These are phyloP conservation scores for Lepisosteus oculatus DNA, from an alignment of 2,113 vertebrate species.

Conservation along the genomic window DNA sequence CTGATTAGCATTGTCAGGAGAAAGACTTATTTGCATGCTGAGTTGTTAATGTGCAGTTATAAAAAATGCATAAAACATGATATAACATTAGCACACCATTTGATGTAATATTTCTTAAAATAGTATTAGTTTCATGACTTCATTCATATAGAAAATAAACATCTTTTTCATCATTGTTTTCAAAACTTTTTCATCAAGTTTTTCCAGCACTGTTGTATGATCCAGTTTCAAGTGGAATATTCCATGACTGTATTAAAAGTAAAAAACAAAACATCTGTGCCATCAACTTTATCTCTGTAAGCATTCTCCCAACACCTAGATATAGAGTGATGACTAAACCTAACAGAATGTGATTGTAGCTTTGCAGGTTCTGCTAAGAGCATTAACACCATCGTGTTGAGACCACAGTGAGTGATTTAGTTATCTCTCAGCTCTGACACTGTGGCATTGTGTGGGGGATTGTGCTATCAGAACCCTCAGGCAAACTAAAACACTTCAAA, in stretches of 20 bases:
- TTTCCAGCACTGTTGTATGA: no score
- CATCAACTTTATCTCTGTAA: neutral
- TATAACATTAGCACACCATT: no score
- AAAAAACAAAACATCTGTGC: neutral
- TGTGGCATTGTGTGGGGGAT: slow-evolving; percentile 1
- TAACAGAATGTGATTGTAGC: neutral
- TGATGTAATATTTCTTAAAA: no score
- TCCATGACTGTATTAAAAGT: neutral
- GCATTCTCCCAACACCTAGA: neutral
- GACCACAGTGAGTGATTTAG: neutral
- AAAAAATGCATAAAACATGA: no score
- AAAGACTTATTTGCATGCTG: no score
- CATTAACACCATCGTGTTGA: neutral
- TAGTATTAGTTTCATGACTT: no score
- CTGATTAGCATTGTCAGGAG: no score
- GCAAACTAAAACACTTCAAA: slow-evolving; percentile 2
- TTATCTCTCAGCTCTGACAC: slow-evolving; percentile 5
- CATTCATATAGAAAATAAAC: no score
- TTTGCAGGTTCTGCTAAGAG: slow-evolving; percentile 1
- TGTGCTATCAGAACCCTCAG: neutral
- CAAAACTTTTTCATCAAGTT: no score
- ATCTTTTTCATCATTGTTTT: no score
- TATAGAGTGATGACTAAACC: neutral
- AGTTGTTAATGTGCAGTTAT: no score
- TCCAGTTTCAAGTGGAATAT: neutral